Evolutionary conservation across 2,113 vertebrate genomes (phyloP).

Genomic region (Mustelus asterias): DNA sequence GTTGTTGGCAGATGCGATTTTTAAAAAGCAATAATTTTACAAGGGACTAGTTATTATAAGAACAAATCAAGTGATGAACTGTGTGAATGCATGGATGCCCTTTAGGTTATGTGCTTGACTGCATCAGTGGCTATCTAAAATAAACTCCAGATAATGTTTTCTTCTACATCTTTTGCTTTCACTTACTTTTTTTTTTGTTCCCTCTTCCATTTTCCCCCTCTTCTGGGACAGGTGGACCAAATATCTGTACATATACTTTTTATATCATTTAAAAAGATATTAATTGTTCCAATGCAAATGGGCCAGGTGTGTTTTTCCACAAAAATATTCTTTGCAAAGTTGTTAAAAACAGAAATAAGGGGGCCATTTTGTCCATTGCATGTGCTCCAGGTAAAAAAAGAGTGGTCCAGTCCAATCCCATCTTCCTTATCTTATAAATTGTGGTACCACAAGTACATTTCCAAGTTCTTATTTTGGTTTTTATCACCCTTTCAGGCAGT

Average conservation of each 20-base stretch:
- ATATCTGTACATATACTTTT: not conserved
- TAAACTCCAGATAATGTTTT: not conserved
- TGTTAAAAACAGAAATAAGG: not conserved
- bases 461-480: not conserved
- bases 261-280: not conserved
- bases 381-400: too few species aligned
- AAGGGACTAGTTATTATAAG: not conserved
- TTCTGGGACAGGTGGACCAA: not conserved
- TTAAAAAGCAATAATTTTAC: not conserved
- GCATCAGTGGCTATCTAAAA: not conserved
- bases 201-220: constrained; percentile 46
- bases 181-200: not conserved
- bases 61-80: not conserved
- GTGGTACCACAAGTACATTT: not conserved
- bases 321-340: not conserved
- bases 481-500: not conserved
- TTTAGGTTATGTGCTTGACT: not conserved
- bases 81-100: not conserved
- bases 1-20: not conserved
- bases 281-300: not conserved
- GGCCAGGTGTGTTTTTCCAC: not conserved
- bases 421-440: not conserved
- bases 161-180: not conserved
- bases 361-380: not conserved
- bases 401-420: not conserved